Evolutionary conservation across 2,797 vertebrate species (phyloP).

Genomic region (Anguilla pacifica): DNA sequence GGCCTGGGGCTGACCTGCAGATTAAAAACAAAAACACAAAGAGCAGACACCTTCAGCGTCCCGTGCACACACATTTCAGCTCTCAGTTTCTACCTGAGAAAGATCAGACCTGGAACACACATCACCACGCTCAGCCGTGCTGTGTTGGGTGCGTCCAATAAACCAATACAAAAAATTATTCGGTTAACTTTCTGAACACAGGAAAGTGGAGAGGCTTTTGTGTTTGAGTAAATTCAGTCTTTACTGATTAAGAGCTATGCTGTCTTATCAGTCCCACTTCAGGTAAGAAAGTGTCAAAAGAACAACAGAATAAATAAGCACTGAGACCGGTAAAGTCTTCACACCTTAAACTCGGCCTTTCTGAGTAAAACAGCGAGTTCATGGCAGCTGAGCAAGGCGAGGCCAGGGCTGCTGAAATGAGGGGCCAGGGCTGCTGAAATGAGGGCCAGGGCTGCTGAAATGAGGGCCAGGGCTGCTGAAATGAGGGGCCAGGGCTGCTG

Average conservation of each 20-base stretch:
- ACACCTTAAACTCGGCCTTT: not conserved
- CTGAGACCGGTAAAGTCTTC: too few relatives aligned
- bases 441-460: too few relatives aligned
- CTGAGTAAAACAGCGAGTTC: constrained; percentile 5
- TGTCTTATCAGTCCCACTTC: not conserved
- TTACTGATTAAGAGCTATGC: not conserved
- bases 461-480: too few relatives aligned
- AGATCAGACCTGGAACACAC: too few relatives aligned
- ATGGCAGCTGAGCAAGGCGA: not conserved
- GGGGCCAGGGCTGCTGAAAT: too few relatives aligned
- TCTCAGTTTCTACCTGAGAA: not conserved
- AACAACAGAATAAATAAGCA: constrained; percentile 4
- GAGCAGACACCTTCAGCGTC: too few relatives aligned
- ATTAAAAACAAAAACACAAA: not conserved
- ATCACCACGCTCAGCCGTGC: too few relatives aligned
- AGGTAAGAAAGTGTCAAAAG: constrained; percentile 3
- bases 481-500: not conserved
- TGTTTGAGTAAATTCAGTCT: not conserved
- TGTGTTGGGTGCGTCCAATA: too few relatives aligned
- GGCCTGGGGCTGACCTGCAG: constrained; percentile 84
- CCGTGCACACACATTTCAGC: not conserved
- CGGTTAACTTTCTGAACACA: too few relatives aligned
- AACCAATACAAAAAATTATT: too few relatives aligned
- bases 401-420: constrained; percentile 3
- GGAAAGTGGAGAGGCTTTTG: not conserved